Conservation (phyloP, 2,888 invertebrate genomes). For the Drosophila longiperda region DNA sequence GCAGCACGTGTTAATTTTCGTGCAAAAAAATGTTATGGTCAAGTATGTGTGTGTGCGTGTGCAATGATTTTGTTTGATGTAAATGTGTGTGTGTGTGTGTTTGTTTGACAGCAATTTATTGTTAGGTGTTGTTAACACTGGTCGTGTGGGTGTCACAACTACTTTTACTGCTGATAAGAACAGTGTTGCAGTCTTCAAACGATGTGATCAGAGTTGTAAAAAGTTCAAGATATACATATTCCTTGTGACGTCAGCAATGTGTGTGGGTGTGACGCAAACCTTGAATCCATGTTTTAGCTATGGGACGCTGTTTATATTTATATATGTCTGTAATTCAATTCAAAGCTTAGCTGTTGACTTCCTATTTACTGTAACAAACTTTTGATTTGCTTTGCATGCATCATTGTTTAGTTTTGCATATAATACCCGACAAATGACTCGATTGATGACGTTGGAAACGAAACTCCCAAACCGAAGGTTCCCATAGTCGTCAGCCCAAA, state of each 20-base stretch:
- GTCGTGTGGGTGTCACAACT: constrained; percentile 27
- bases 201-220: constrained; percentile 15
- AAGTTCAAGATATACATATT: constrained; percentile 8
- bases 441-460: constrained; percentile 52
- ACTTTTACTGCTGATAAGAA: constrained; percentile 35
- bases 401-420: constrained; percentile 36
- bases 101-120: constrained; percentile 69
- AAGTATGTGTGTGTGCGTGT: constrained; percentile 21
- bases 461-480: constrained; percentile 69
- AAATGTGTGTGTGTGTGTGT: constrained; percentile 36
- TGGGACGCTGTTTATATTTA: constrained; percentile 18
- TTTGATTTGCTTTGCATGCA: constrained; percentile 29
- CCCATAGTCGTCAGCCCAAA: constrained; percentile 51
- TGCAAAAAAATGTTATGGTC: constrained; percentile 67
- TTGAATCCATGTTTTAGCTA: constrained; percentile 11
- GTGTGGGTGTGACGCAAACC: background rate
- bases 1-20: constrained; percentile 78
- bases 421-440: constrained; percentile 39
- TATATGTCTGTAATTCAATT: constrained; percentile 41
- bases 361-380: constrained; percentile 52
- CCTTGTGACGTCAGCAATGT: constrained; percentile 11
- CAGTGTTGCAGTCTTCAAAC: constrained; percentile 7
- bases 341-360: constrained; percentile 58
- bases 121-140: constrained; percentile 51
- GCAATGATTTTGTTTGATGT: constrained; percentile 22